phyloP scores from a whole-genome alignment of 2,797 vertebrate genomes.

The Bryconaethiops microstoma region DNA sequence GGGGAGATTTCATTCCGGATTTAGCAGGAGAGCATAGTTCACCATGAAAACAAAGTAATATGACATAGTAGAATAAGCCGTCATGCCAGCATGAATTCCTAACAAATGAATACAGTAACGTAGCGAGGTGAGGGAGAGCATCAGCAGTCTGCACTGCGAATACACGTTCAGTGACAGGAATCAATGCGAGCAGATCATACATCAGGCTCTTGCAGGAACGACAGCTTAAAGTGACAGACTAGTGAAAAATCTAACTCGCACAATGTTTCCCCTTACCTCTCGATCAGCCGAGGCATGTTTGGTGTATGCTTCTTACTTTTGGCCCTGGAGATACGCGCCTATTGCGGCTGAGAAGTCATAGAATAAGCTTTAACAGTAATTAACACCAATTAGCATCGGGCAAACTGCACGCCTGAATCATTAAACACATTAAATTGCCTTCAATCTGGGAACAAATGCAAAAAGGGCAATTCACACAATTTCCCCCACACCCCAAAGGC shows the following conservation, averaged over 20 bases:
- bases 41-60: not conserved
- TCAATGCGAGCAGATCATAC: constrained; percentile 31
- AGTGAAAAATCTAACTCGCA: not conserved
- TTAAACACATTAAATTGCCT: no score
- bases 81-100: constrained; percentile 5
- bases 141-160: constrained; percentile 7
- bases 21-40: not conserved
- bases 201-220: constrained; percentile 2
- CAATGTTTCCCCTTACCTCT: not conserved
- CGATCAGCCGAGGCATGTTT: not conserved
- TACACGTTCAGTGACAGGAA: constrained; percentile 12
- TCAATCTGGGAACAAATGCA: no score
- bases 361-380: not conserved
- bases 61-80: not conserved
- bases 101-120: constrained; percentile 18
- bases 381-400: no score
- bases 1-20: not conserved
- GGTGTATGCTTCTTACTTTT: not conserved
- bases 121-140: not conserved
- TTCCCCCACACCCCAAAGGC: no score
- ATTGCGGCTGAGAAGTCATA: not conserved
- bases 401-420: no score
- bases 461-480: no score
- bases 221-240: not conserved
- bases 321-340: not conserved